Base-by-base conservation (phyloP, 2,113 vertebrate genomes). In the Micronycteris hirsuta region DNA sequence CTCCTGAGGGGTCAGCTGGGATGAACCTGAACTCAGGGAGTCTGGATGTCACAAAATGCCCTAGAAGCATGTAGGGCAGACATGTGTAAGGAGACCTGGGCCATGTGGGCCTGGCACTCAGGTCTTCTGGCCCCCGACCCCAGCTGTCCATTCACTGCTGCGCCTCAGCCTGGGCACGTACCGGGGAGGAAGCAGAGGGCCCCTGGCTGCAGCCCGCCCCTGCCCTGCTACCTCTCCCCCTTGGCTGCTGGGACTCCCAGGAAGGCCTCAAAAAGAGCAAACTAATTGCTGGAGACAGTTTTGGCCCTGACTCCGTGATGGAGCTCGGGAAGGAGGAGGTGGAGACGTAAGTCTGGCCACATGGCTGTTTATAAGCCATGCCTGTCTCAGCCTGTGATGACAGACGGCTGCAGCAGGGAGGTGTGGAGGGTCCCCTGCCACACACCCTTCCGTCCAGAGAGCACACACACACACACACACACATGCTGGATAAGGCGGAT, bases 331-430 rank as follows among this genome's bases (percentile, higher is more conserved):
- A 85, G 52, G 74, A 94, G 77, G 43, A 15, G 36, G 76, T 73
- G 85, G 82, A 92, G 90, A 94, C 76, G 58, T 76, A 58, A 52
- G 91, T 94, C 88, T 97, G 88, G 84, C 88, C 47, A 31, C 1
- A 4, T 81, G 71, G 84, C 65, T 95, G 71, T 95, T 92, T 67
- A 81, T 26, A 92, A 82, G 67, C 73, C 24, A 68, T 0, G 3
- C 41, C 13, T 5, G 9, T 74, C 81, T 86, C 68, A n/a, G 81
- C 26, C 83, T 82, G 43, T 3, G 19, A 88, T 85, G 93, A 95
- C 94, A 97, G 96, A 91, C 86, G 82, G 47, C 63, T 54, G 45
- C 56, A 70, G 49, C 63, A n/a, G 80, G 56, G 63, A 80, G 45
- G 54, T 9, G 68, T 38, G 82, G 82, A 81, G 33, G 65, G 45